Percentiles rank a stretch among this genome's conserved stretches.
Conservation (phyloP, 2,113 vertebrate genomes). For the Phylloscopus trochilus region DNA sequence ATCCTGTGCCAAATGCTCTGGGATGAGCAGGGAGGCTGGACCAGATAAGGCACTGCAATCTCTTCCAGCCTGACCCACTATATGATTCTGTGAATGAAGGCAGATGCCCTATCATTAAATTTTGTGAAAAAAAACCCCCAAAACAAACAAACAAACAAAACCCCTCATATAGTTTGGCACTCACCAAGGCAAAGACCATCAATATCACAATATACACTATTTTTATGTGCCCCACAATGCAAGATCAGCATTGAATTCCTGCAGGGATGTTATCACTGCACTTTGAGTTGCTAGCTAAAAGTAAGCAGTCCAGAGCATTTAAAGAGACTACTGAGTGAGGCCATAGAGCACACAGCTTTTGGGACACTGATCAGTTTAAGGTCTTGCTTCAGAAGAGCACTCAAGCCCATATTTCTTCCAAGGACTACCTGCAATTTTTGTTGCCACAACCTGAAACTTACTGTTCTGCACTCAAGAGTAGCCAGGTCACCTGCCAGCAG, state of each 20-base stretch:
- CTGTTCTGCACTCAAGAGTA: not conserved
- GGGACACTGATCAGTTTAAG: not conserved
- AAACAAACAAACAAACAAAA: too few species aligned
- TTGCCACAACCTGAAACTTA: not conserved
- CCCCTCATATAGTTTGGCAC: not conserved
- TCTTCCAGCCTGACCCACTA: not conserved
- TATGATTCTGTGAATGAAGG: not conserved
- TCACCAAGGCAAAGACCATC: not conserved
- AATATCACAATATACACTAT: not conserved
- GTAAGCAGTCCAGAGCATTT: not conserved
- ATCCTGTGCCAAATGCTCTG: not conserved
- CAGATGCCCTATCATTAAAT: not conserved
- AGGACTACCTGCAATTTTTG: not conserved
- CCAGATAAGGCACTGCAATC: not conserved
- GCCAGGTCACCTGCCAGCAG: not conserved
- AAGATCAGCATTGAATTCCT: not conserved
- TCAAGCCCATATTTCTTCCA: not conserved
- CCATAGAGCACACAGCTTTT: not conserved
- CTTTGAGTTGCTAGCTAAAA: not conserved
- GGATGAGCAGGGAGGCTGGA: not conserved
- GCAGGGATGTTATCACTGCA: not conserved
- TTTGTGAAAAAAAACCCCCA: not conserved
- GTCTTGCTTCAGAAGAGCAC: not conserved
- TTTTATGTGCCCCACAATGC: fast-evolving
- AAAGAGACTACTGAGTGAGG: not conserved